Base-by-base conservation (phyloP, 2,113 vertebrate species). In the Lipotes vexillifer region DNA sequence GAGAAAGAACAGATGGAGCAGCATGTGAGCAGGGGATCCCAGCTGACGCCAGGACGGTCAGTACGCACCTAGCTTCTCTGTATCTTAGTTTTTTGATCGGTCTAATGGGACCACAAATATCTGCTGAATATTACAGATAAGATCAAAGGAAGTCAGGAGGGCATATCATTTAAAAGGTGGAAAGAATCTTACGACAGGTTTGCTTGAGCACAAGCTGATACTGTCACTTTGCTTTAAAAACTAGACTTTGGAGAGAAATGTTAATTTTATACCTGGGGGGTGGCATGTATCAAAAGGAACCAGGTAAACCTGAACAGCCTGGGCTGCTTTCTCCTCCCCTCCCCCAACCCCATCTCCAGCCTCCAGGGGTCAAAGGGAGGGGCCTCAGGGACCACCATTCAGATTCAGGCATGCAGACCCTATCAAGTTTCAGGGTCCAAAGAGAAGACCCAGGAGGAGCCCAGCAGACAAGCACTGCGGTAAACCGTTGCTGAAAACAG, bases 371-470 rank as follows among this genome's bases (percentile, higher is more conserved):
- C 80, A 78, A 71, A 81, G 74, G 83, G 88, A 57, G 63, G 77
- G 61, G 52, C 83, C 96, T 66, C 52, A 55, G 65, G 84, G 72
- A 93, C 85, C 71, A 84, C 68, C 93, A 93, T 96, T 97, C 93
- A 97, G 93, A 98, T 97, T 97, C 96, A 97, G 72, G 83, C 96
- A 94, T 17, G 93, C 97, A 89, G 86, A 69, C 85, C 75, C 92
- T 94, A 92, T 96, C 82, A 82, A 65, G 83, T 97, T 98, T 96
- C 95, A 95, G 75, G 81, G 65, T 93, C 93, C 94, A 25, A 66
- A 97, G 59, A 49, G 93, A 52, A 65, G 88, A 55, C 38, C 18
- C 21, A 4, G 68, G 87, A 85, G 75, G 95, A 75, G 77, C 69
- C 74, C 23, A 10, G 74, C 18, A 0, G 52, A 31, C 9, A 1